Evolutionary conservation across 2,888 invertebrate genomes (phyloP).

Genomic region (Acleris holmiana): DNA sequence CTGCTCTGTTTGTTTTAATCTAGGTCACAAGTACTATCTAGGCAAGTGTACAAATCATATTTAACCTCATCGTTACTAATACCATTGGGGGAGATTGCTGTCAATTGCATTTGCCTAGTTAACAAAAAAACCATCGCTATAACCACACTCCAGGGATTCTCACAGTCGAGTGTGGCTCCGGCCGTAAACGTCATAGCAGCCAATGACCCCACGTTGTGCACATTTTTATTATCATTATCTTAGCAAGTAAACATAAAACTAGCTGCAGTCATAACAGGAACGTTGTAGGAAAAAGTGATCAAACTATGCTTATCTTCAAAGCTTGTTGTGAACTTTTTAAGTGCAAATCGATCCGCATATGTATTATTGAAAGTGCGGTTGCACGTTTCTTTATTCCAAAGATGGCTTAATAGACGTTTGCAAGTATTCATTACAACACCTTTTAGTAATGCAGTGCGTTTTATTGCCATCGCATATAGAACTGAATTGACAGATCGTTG

Average conservation of each 20-base stretch:
- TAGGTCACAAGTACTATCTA: no score
- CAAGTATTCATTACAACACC: no score
- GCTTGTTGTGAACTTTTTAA: conserved; percentile 18
- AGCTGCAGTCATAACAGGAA: background rate
- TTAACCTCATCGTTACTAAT: no score
- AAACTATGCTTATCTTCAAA: conserved; percentile 24
- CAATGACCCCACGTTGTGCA: conserved; percentile 24
- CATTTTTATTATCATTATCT: conserved; percentile 12
- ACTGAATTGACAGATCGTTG: no score
- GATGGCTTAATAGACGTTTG: background rate
- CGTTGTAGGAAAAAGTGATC: conserved; percentile 6
- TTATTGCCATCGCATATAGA: no score
- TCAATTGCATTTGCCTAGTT: no score
- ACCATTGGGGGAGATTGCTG: no score
- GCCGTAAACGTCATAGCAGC: conserved; percentile 19
- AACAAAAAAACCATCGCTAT: no score
- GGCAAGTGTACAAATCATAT: no score
- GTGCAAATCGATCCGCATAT: conserved; percentile 16
- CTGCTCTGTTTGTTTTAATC: no score
- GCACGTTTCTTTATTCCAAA: conserved; percentile 3
- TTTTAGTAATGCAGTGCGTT: no score
- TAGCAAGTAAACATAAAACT: conserved; percentile 12
- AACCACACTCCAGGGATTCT: no score
- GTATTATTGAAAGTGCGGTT: background rate
- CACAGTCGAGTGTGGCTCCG: background rate